Evolutionary conservation across 1,140 invertebrate genomes (phyloP).

Genomic region (Aphaenogaster rudis): DNA sequence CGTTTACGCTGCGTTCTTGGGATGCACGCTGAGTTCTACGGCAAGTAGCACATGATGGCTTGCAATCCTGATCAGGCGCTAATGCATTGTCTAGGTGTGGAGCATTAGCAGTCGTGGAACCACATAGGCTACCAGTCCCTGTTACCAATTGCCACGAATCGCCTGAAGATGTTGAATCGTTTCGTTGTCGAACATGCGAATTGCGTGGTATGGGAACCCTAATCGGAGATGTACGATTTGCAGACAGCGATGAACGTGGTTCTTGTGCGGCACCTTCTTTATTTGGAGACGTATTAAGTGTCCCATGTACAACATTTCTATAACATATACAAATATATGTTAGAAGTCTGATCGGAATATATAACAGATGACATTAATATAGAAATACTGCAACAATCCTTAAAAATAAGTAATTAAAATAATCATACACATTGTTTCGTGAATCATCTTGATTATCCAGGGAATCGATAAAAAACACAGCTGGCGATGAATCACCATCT

Average conservation of each 20-base stretch:
- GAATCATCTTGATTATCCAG: constrained; percentile 83
- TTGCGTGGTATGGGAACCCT: constrained; percentile 88
- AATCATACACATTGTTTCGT: constrained; percentile 84
- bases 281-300: constrained; percentile 80
- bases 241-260: constrained; percentile 81
- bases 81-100: constrained; percentile 82
- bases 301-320: constrained; percentile 79
- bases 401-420: constrained; percentile 28
- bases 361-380: neutral
- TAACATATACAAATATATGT: constrained; percentile 23
- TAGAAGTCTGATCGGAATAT: neutral
- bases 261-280: constrained; percentile 78
- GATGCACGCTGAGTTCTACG: constrained; percentile 75
- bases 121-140: constrained; percentile 89
- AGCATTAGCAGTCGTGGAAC: constrained; percentile 87
- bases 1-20: constrained; percentile 84
- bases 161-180: constrained; percentile 88
- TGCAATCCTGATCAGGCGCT: constrained; percentile 76
- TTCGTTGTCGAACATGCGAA: constrained; percentile 87
- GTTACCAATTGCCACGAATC: constrained; percentile 91
- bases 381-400: neutral
- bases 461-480: constrained; percentile 83
- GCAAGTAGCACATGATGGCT: constrained; percentile 83
- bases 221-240: constrained; percentile 88
- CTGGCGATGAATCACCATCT: constrained; percentile 85